Base-by-base conservation (phyloP, 2,113 vertebrate genomes). In the Cavia aperea region DNA sequence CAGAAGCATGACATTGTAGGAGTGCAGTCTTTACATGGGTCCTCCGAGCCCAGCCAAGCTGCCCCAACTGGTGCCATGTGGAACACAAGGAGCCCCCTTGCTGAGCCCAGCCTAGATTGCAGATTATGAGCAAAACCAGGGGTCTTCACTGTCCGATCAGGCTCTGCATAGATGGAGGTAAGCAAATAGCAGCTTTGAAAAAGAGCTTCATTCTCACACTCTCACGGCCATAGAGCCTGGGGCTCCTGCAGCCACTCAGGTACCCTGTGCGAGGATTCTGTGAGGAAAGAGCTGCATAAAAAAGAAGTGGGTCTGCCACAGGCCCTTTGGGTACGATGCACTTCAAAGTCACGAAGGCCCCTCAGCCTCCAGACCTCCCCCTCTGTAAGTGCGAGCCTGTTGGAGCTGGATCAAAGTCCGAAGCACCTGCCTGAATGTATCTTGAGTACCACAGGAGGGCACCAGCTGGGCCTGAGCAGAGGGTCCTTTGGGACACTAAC, bases 211-310 rank as follows among this genome's bases (percentile, higher is more conserved):
- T 9, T 75, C n/a, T 49, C 62, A 63, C 56, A 56, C 60, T 60
- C 73, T 79, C n/a, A 43, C n/a, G 43, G 60, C 12, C 12, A 31
- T 13, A 54, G 16, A 58, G 87, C 9, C 58, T 26, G 90, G 91
- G 66, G 79, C 29, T 7, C 8, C 58, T 21, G 72, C 56, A 75
- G 49, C 70, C n/a, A 18, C 56, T 88, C 79, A 60, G 88, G 39
- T 78, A 46, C 43, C 79, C 18, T 0, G 72, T 85, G 72, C 39
- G 66, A 66, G 58, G 24, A 4, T 10, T 0, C 1, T 0, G 8
- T 18, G 46, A 66, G 46, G 49, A 51, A 24, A 0, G 39, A 58
- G 46, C 4, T 66, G 63, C 39, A 21, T 60, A 7, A 51, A 58
- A 86, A 31, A 70, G 39, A 29, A 26, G 49, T 11, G 9, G 33